phyloP scores from a whole-genome alignment of 2,113 vertebrate genomes.

The Coptodon bakossiorum region DNA sequence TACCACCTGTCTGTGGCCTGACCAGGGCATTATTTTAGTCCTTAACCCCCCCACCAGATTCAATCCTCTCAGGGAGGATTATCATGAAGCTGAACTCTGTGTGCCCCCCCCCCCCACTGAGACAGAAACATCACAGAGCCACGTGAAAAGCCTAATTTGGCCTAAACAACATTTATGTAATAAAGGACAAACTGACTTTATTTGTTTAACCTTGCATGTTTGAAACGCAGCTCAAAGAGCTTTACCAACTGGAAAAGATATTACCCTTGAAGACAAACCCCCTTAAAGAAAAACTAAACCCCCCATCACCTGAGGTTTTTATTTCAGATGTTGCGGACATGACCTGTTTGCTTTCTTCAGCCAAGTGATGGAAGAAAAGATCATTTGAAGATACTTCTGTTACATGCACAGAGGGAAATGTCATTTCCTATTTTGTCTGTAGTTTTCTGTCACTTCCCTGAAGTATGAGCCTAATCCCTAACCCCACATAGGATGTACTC shows the following conservation, averaged over 20 bases:
- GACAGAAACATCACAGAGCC: constrained; percentile 10
- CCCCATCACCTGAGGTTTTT: not conserved
- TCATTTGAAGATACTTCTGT: not conserved
- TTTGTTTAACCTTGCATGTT: not conserved
- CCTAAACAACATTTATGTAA: not conserved
- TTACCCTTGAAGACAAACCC: not conserved
- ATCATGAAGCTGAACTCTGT: constrained; percentile 23
- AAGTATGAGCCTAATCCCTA: not conserved
- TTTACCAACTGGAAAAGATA: not conserved
- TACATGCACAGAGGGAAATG: not conserved
- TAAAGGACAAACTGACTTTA: not conserved
- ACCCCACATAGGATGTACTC: not conserved
- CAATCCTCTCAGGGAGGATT: constrained; percentile 57
- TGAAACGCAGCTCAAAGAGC: not conserved
- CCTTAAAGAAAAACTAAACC: not conserved
- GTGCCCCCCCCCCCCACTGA: not conserved
- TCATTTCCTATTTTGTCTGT: not conserved
- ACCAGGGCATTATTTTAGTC: constrained; percentile 33
- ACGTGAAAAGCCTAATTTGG: not conserved
- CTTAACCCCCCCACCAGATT: not conserved
- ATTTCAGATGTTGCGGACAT: not conserved
- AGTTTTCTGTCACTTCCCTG: not conserved
- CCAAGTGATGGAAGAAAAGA: not conserved
- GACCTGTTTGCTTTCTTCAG: not conserved
- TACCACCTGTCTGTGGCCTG: constrained; percentile 10